Percentiles rank a stretch among this genome's conserved stretches.
Conservation (phyloP, 2,888 invertebrate species). For the Sarcophaga caerulescens region DNA sequence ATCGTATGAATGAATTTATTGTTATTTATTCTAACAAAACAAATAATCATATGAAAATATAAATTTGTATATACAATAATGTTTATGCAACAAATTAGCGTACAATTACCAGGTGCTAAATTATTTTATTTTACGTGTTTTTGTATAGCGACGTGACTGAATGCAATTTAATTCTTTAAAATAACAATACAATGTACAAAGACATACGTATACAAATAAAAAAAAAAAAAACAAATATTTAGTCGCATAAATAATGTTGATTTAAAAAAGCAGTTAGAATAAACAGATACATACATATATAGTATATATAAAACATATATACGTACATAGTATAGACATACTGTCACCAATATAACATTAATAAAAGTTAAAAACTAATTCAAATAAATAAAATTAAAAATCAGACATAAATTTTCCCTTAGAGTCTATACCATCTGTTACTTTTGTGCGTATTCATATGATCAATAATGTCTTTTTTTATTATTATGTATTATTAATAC, state of each 20-base stretch:
- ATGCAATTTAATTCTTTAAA: not conserved
- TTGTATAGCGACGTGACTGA: slow-evolving; percentile 7
- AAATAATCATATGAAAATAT: not conserved
- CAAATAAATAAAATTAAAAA: no score
- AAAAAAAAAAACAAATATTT: not conserved
- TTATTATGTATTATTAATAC: not conserved
- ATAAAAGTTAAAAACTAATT: no score
- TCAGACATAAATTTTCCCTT: no score
- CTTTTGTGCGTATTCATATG: not conserved
- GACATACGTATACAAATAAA: not conserved
- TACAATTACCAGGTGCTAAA: slow-evolving; percentile 11
- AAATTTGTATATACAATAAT: not conserved
- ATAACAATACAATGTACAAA: slow-evolving; percentile 1
- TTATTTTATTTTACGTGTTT: not conserved
- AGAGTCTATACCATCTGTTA: not conserved
- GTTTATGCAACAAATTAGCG: slow-evolving; percentile 12
- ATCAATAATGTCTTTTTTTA: no score
- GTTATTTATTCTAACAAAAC: no score
- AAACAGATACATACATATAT: not conserved
- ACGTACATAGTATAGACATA: no score
- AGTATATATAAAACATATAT: no score
- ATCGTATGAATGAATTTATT: no score
- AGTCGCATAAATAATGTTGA: not conserved
- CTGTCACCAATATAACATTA: no score
- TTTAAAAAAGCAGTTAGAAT: not conserved